A percentile compares a stretch with the other conserved stretches of the same genome.
These are phyloP conservation scores for Drosophila mettleri DNA, from an alignment of 2,888 invertebrate genomes.

Conservation along the genomic window DNA sequence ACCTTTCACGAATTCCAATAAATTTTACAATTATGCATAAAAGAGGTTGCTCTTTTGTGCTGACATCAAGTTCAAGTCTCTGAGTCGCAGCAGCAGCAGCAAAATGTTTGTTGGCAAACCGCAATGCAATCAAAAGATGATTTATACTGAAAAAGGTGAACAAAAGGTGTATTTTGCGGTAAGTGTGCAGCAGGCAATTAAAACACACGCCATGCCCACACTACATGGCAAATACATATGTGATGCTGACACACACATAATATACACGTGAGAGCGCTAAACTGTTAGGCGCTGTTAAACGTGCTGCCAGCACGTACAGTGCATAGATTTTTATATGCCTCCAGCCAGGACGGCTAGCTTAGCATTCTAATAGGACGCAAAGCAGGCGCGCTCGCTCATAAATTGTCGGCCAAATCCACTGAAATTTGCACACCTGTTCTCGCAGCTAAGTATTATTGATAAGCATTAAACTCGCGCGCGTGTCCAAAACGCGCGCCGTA, in stretches of 20 bases:
- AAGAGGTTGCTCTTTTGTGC: slow-evolving; percentile 40
- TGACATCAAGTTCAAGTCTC: slow-evolving; percentile 56
- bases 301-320: slow-evolving; percentile 60
- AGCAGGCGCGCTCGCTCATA: slow-evolving; percentile 33
- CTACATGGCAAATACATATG: not conserved
- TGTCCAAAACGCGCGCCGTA: slow-evolving; percentile 69
- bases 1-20: slow-evolving; percentile 24
- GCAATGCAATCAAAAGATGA: slow-evolving; percentile 47
- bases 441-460: slow-evolving; percentile 71
- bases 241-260: not conserved
- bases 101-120: slow-evolving; percentile 40
- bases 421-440: slow-evolving; percentile 71
- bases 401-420: slow-evolving; percentile 65
- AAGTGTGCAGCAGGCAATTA: slow-evolving; percentile 49
- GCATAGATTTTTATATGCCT: slow-evolving; percentile 68
- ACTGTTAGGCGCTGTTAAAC: slow-evolving; percentile 7
- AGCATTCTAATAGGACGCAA: slow-evolving; percentile 28
- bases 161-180: slow-evolving; percentile 21
- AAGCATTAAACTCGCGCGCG: slow-evolving; percentile 72
- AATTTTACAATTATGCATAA: slow-evolving; percentile 17
- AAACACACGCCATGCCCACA: not conserved
- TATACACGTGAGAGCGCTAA: slow-evolving; percentile 8
- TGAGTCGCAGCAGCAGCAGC: slow-evolving; percentile 10
- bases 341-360: slow-evolving; percentile 16
- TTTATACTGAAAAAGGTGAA: slow-evolving; percentile 34